phyloP scores from a whole-genome alignment of 2,888 invertebrate genomes.

The Erebia epiphron region DNA sequence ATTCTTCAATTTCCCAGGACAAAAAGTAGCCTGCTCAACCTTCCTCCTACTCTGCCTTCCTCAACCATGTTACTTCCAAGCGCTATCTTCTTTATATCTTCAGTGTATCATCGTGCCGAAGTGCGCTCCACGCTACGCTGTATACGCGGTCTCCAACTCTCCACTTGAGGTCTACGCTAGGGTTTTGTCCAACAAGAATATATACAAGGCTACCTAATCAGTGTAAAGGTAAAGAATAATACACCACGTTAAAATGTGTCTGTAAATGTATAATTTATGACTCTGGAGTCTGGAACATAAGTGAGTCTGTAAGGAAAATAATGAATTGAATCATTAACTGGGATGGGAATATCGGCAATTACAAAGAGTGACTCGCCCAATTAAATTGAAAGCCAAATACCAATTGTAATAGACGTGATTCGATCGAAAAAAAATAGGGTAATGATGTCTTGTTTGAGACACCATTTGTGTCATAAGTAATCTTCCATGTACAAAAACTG shows the following conservation, averaged over 20 bases:
- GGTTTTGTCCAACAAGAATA: too few species aligned
- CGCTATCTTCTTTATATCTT: too few species aligned
- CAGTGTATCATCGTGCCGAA: too few species aligned
- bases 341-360: slow-evolving; percentile 60
- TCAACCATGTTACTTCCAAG: too few species aligned
- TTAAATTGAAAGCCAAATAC: slow-evolving; percentile 37
- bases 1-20: too few species aligned
- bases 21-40: too few species aligned
- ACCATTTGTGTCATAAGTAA: background rate
- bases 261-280: slow-evolving; percentile 10
- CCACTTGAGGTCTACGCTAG: too few species aligned
- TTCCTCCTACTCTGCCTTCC: too few species aligned
- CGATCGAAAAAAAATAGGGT: slow-evolving; percentile 6
- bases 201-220: background rate
- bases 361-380: slow-evolving; percentile 54
- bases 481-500: slow-evolving; percentile 1
- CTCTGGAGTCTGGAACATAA: background rate
- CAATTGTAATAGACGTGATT: slow-evolving; percentile 22
- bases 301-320: background rate
- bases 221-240: background rate
- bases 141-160: too few species aligned
- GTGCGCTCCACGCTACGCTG: too few species aligned
- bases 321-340: slow-evolving; percentile 22
- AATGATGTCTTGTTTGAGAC: slow-evolving; percentile 2
- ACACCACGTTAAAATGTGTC: background rate